A percentile compares a stretch with the other conserved stretches of the same genome.
These are phyloP conservation scores for Neodiprion virginianus DNA, from an alignment of 1,140 invertebrate genomes.

Conservation along the genomic window DNA sequence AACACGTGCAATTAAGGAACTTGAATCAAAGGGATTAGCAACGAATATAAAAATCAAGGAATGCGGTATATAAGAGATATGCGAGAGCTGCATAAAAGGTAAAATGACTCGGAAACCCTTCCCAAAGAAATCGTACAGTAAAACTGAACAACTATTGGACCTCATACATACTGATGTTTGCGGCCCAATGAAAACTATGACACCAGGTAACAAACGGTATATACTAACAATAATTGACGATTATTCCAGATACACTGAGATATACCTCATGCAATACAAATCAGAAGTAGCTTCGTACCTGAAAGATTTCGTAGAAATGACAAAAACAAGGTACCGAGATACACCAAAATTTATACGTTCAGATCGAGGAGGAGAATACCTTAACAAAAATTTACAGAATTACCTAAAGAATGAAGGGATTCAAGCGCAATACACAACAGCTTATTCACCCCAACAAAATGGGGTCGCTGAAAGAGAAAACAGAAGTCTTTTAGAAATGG, in stretches of 20 bases:
- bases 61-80: too few species aligned
- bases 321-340: slow-evolving; percentile 23
- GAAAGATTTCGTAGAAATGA: slow-evolving; percentile 18
- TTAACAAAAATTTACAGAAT: slow-evolving; percentile 15
- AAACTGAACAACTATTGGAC: too few species aligned
- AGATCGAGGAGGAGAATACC: slow-evolving; percentile 30
- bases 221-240: slow-evolving; percentile 24
- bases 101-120: too few species aligned
- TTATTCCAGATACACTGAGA: slow-evolving; percentile 19
- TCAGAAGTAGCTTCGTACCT: slow-evolving; percentile 18
- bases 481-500: slow-evolving; percentile 39
- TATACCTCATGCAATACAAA: slow-evolving; percentile 24
- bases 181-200: slow-evolving; percentile 25
- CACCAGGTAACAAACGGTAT: slow-evolving; percentile 17
- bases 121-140: too few species aligned
- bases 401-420: slow-evolving; percentile 31
- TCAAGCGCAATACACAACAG: slow-evolving; percentile 33
- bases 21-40: too few species aligned
- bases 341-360: slow-evolving; percentile 25
- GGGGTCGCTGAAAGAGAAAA: slow-evolving; percentile 41
- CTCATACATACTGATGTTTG: slow-evolving; percentile 24
- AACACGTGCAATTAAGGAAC: too few species aligned
- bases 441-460: slow-evolving; percentile 45
- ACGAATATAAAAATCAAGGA: too few species aligned
- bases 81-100: background rate